Conservation (phyloP, 1,140 invertebrate species). For the Rhagoletis zephyria region DNA sequence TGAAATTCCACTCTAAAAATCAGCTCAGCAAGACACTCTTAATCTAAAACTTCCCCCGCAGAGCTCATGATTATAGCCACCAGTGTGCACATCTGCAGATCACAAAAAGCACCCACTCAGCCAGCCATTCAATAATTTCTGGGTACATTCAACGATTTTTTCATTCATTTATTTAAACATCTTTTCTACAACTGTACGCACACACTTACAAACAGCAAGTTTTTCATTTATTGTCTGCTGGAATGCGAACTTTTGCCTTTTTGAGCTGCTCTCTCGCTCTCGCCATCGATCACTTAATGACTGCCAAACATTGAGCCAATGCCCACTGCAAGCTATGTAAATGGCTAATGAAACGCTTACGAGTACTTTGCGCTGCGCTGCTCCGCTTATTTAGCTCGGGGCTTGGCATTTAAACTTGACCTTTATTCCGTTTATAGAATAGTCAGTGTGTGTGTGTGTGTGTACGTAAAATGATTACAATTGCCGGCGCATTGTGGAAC, state of each 20-base stretch:
- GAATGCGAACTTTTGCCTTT: constrained; percentile 21
- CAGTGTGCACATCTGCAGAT: neutral
- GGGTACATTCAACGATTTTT: neutral
- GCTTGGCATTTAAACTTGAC: constrained; percentile 49
- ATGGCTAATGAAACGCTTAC: neutral
- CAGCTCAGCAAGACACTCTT: too few species aligned
- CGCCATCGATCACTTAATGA: neutral
- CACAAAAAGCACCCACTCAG: neutral
- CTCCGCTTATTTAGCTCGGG: constrained; percentile 28
- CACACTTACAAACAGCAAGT: neutral
- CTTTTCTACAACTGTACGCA: neutral
- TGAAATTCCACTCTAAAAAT: too few species aligned
- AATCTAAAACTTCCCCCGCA: too few species aligned
- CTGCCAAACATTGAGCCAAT: neutral
- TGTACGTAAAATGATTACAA: neutral
- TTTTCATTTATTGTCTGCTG: neutral
- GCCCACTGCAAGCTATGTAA: too few species aligned
- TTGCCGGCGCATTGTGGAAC: constrained; percentile 3
- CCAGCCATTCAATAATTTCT: constrained; percentile 1
- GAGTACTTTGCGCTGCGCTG: neutral
- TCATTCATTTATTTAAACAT: constrained; percentile 32
- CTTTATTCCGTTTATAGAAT: constrained; percentile 44
- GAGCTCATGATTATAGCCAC: neutral
- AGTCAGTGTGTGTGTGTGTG: too few species aligned
- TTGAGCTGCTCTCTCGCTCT: neutral